Evolutionary conservation across 2,888 invertebrate genomes (phyloP).

Genomic region (Dione vanillae): DNA sequence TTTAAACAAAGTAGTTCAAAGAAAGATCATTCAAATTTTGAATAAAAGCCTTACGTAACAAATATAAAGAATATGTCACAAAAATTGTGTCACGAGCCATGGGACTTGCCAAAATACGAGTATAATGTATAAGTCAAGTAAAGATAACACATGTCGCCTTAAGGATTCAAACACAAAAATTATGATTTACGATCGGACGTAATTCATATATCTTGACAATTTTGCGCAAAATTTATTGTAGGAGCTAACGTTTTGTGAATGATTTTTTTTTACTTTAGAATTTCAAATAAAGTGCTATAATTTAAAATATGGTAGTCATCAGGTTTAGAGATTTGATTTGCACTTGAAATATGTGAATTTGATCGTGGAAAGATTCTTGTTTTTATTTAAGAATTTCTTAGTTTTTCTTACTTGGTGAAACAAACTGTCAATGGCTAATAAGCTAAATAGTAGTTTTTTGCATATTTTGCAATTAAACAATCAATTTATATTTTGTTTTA

Average conservation of each 20-base stretch:
- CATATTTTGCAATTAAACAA: no score
- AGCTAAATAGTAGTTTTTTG: no score
- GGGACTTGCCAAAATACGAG: conserved; percentile 11
- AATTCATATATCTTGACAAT: conserved; percentile 34
- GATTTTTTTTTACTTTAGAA: conserved; percentile 24
- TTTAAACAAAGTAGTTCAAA: no score
- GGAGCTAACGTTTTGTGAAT: conserved; percentile 24
- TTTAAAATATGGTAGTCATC: not conserved
- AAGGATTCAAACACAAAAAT: conserved; percentile 31
- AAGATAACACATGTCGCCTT: conserved; percentile 23
- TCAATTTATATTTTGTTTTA: no score
- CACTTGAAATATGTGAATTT: no score
- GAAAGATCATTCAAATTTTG: not conserved
- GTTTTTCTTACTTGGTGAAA: no score
- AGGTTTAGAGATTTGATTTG: no score
- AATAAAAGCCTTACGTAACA: not conserved
- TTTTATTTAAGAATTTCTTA: no score
- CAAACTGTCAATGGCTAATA: no score
- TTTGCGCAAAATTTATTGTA: conserved; percentile 33
- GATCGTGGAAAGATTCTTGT: no score
- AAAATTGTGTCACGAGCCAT: conserved; percentile 1
- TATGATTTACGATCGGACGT: conserved; percentile 36
- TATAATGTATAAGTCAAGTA: conserved; percentile 15
- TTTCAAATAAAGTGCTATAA: not conserved
- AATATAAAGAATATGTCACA: not conserved